phyloP scores from a whole-genome alignment of 2,888 invertebrate genomes.

The Parnassius mnemosyne region DNA sequence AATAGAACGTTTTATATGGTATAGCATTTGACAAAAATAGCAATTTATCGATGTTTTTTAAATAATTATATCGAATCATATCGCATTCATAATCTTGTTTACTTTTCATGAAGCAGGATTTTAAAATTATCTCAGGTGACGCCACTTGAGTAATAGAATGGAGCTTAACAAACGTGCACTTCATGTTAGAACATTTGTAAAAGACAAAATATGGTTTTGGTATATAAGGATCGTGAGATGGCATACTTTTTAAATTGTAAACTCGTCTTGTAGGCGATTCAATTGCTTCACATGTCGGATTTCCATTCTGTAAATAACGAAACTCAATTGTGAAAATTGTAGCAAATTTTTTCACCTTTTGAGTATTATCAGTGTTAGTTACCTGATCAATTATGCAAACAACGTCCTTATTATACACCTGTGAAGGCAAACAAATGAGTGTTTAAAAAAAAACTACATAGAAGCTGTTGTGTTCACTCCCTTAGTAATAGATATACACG shows the following conservation, averaged over 20 bases:
- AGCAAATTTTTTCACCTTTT: background rate
- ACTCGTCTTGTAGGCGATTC: conserved; percentile 40
- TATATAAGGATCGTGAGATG: conserved; percentile 65
- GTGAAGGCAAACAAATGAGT: conserved; percentile 35
- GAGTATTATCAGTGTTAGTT: background rate
- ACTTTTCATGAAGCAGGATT: conserved; percentile 46
- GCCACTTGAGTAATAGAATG: conserved; percentile 57
- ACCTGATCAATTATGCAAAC: conserved; percentile 55
- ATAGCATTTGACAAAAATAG: conserved; percentile 56
- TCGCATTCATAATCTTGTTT: conserved; percentile 45
- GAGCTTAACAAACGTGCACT: conserved; percentile 47
- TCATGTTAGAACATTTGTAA: conserved; percentile 52
- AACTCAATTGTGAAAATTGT: too few species aligned
- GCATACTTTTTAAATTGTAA: conserved; percentile 36
- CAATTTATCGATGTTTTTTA: conserved; percentile 63
- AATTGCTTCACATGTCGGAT: conserved; percentile 47
- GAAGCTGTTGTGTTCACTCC: too few species aligned
- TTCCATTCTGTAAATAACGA: conserved; percentile 27
- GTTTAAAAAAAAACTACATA: too few species aligned
- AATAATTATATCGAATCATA: conserved; percentile 52
- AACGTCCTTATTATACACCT: conserved; percentile 63
- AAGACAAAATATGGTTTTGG: conserved; percentile 50
- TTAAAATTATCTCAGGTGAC: conserved; percentile 42
- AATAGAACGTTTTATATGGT: conserved; percentile 53
- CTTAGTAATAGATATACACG: too few species aligned